Conservation (phyloP, 1,140 invertebrate genomes). For the Nixonia krombeini region DNA sequence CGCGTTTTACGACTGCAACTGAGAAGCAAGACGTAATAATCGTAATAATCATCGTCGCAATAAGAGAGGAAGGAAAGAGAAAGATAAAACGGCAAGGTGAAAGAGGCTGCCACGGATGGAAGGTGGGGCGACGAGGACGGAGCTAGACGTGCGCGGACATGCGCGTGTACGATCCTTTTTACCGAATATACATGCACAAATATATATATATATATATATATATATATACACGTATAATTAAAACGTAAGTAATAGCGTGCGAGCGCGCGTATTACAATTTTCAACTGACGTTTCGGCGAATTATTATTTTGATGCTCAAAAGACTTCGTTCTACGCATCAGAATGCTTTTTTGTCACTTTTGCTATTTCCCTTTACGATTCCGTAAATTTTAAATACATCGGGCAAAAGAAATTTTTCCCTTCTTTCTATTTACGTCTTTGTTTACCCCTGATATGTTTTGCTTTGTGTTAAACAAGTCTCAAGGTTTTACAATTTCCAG, state of each 20-base stretch:
- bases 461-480: no score
- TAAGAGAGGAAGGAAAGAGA: constrained; percentile 48
- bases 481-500: no score
- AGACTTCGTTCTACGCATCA: constrained; percentile 35
- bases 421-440: no score
- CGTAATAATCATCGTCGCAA: constrained; percentile 63
- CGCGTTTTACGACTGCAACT: constrained; percentile 58
- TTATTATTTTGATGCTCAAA: constrained; percentile 60
- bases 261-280: constrained; percentile 51
- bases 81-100: constrained; percentile 37
- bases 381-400: constrained; percentile 9
- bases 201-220: no score
- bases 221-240: constrained; percentile 51
- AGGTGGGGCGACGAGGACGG: constrained; percentile 29
- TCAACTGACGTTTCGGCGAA: constrained; percentile 53
- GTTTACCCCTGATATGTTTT: no score
- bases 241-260: constrained; percentile 53
- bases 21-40: constrained; percentile 61
- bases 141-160: constrained; percentile 40
- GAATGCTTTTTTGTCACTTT: constrained; percentile 25
- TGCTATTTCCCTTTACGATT: constrained; percentile 8
- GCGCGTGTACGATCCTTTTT: constrained; percentile 42
- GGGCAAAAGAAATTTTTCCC: no score
- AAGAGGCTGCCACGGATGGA: constrained; percentile 38
- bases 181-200: constrained; percentile 50